A percentile compares a stretch with the other conserved stretches of the same genome.
These are phyloP conservation scores for Sesia apiformis DNA, from an alignment of 2,888 invertebrate species.

Conservation along the genomic window DNA sequence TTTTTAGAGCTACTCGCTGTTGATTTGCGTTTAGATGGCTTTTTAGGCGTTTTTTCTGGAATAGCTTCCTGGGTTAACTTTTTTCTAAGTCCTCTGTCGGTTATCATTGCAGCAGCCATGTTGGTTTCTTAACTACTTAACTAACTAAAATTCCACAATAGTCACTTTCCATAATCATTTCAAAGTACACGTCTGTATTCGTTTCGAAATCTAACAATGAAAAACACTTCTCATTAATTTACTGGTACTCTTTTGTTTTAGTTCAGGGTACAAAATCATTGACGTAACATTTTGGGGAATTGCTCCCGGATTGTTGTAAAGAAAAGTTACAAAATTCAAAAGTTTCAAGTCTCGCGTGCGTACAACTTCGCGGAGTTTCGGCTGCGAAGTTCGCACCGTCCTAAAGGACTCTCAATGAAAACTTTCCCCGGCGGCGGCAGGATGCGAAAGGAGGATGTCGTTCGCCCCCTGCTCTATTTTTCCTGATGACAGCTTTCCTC, in stretches of 20 bases:
- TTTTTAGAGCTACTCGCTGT: conserved; percentile 53
- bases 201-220: background rate
- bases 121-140: conserved; percentile 13
- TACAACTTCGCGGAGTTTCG: conserved; percentile 55
- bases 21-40: conserved; percentile 68
- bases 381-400: conserved; percentile 53
- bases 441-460: background rate
- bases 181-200: conserved; percentile 6
- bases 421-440: conserved; percentile 24
- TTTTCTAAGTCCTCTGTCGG: conserved; percentile 67
- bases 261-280: conserved; percentile 7
- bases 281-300: conserved; percentile 17
- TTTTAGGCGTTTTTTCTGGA: conserved; percentile 58
- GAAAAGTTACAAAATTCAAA: conserved; percentile 46
- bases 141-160: background rate
- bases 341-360: conserved; percentile 47
- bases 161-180: background rate
- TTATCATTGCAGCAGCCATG: conserved; percentile 76
- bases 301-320: conserved; percentile 39
- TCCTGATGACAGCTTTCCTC: conserved; percentile 1
- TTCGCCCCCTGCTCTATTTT: conserved; percentile 4
- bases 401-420: conserved; percentile 43
- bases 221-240: conserved; percentile 6
- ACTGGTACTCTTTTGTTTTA: conserved; percentile 28
- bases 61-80: conserved; percentile 66